Conservation (phyloP, 2,113 vertebrate species). For the Gila orcuttii region DNA sequence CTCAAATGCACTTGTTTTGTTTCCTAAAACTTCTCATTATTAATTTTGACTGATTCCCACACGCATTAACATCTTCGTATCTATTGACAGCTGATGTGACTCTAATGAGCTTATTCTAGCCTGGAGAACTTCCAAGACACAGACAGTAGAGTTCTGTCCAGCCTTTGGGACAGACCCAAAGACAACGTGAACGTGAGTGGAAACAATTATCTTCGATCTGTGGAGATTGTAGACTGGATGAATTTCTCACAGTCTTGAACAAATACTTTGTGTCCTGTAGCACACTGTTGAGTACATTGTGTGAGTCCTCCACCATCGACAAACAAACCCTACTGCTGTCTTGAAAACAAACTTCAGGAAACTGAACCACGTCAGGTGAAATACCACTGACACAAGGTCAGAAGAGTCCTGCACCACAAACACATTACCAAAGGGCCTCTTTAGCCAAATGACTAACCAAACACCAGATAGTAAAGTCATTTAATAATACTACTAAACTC, state of each 20-base stretch:
- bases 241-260: constrained; percentile 39
- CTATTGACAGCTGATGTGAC: neutral
- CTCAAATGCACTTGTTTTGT: neutral
- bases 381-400: constrained; percentile 32
- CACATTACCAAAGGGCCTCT: neutral
- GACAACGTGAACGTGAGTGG: neutral
- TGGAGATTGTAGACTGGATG: constrained; percentile 13
- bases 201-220: constrained; percentile 13
- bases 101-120: neutral
- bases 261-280: constrained; percentile 43
- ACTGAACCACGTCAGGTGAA: constrained; percentile 51
- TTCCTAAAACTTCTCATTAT: neutral
- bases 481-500: constrained; percentile 33
- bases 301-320: constrained; percentile 55
- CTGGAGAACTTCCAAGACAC: constrained; percentile 31
- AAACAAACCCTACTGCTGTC: constrained; percentile 61
- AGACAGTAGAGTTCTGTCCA: constrained; percentile 38
- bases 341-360: constrained; percentile 70
- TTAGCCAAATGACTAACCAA: neutral
- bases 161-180: constrained; percentile 20
- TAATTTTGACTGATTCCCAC: neutral
- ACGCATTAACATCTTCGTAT: neutral
- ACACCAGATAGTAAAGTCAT: neutral
- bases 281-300: constrained; percentile 50
- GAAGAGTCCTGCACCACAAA: constrained; percentile 33